Conservation (phyloP, 2,888 invertebrate genomes). For the Colletes collaris region DNA sequence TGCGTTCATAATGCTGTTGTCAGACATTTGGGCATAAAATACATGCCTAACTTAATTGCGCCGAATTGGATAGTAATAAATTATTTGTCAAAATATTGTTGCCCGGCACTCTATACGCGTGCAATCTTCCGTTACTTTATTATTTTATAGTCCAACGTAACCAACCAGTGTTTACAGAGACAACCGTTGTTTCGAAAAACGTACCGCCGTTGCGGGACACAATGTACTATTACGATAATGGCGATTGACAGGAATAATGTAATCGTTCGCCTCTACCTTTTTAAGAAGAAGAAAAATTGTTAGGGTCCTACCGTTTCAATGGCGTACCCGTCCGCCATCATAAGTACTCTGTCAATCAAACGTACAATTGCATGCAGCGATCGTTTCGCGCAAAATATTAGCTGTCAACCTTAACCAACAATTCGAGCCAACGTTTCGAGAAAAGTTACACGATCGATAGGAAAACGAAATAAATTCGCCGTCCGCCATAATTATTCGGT, state of each 20-base stretch:
- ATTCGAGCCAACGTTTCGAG: slow-evolving; percentile 4
- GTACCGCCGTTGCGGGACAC: slow-evolving; percentile 4
- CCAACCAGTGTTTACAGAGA: neutral
- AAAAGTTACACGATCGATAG: slow-evolving; percentile 37
- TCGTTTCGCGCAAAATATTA: slow-evolving; percentile 44
- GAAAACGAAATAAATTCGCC: neutral
- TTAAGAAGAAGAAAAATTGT: slow-evolving; percentile 58
- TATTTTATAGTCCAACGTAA: slow-evolving; percentile 6
- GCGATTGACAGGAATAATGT: slow-evolving; percentile 57
- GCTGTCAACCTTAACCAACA: neutral
- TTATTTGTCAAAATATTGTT: neutral
- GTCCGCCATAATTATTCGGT: neutral
- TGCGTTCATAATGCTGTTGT: too few species aligned
- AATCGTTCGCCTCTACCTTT: slow-evolving; percentile 37
- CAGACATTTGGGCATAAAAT: too few species aligned
- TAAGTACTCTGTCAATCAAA: slow-evolving; percentile 39
- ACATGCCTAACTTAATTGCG: too few species aligned
- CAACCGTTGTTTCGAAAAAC: slow-evolving; percentile 22
- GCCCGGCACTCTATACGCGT: neutral
- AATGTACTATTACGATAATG: slow-evolving; percentile 66
- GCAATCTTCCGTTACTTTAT: neutral
- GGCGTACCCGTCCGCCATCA: slow-evolving; percentile 28
- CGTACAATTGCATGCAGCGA: slow-evolving; percentile 44
- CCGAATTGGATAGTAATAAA: neutral
- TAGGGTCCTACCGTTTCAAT: slow-evolving; percentile 46